Evolutionary conservation across 2,797 vertebrate species (phyloP), one percentile per base, ranked within the genome.

Genomic region (Coracias cyanogaster): DNA sequence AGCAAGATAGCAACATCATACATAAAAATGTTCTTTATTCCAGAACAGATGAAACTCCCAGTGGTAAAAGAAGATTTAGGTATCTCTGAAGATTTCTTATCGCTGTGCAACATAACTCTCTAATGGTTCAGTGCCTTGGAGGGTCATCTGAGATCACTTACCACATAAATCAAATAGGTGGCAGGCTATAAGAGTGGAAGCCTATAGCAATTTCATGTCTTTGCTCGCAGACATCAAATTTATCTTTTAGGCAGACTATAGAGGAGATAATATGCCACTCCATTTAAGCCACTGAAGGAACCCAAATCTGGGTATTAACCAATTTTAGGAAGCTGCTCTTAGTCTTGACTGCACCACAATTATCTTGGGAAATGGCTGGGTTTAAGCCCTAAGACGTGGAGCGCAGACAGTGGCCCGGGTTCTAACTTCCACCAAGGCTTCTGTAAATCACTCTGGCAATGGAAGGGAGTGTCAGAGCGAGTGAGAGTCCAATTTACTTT

Each of bases 81-180:
- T 94, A 96, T 96, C 95, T 96, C 96, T 96, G 96, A 97, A 98
- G 97, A 97, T 97, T 98, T 98, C 97, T 98, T 97, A 97, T 97
- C 96, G 6, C 93, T 82, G 48, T 67, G 94, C 90, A 97, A 93
- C 96, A 96, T 96, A 96, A 97, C 83, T 97, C 94, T 97, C 94
- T 94, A 95, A 97, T 96, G 96, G 97, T 96, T 97, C 95, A 86
- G 92, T 97, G 90, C 96, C 96, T 97, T 92, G 91, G 96, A 98
- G 96, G 97, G 92, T 97, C 91, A 72, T 94, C 94, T 86, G 96
- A 97, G 94, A 97, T 97, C 95, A 96, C 89, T 96, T 96, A 97
- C 97, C 94, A 93, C 95, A 97, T 97, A 98, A 97, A 97, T 98
- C 96, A 98, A 96, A 96, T 57, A 94, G 95, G 93, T 93, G 61